These are phyloP conservation scores for Cyrtonyx montezumae DNA, from an alignment of 2,113 vertebrate genomes.

Conservation along the genomic window DNA sequence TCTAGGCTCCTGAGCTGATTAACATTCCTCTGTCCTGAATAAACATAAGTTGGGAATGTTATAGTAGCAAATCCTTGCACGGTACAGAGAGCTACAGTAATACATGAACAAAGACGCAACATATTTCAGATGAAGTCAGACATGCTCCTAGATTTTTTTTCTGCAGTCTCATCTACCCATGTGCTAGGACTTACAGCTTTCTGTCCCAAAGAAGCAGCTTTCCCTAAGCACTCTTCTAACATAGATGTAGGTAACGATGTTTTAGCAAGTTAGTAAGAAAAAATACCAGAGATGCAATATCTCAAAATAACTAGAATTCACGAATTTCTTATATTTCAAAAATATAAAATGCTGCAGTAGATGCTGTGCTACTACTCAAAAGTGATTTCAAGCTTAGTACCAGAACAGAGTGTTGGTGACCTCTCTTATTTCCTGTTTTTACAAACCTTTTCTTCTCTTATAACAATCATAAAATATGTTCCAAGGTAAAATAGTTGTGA, in stretches of 20 bases:
- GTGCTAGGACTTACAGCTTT: background rate
- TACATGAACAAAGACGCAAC: background rate
- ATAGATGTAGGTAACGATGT: background rate
- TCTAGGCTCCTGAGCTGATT: background rate
- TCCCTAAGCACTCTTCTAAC: background rate
- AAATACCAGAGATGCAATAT: background rate
- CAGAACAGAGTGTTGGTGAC: background rate
- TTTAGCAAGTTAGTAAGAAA: background rate
- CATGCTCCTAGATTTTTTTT: background rate
- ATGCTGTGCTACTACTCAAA: background rate
- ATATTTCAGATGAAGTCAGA: background rate
- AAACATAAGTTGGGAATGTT: background rate
- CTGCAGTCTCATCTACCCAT: background rate
- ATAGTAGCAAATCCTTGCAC: background rate
- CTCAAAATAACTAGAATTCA: background rate
- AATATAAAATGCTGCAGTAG: background rate
- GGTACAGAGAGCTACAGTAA: background rate
- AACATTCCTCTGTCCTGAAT: background rate
- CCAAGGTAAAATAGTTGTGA: background rate
- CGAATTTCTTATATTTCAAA: background rate
- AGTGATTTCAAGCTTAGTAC: background rate
- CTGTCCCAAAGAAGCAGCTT: background rate
- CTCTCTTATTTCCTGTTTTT: background rate
- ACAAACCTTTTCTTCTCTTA: background rate
- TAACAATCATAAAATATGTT: background rate